Evolutionary conservation across 2,797 vertebrate genomes (phyloP), one percentile per base, ranked within the genome.

Genomic region (Melopsittacus undulatus): DNA sequence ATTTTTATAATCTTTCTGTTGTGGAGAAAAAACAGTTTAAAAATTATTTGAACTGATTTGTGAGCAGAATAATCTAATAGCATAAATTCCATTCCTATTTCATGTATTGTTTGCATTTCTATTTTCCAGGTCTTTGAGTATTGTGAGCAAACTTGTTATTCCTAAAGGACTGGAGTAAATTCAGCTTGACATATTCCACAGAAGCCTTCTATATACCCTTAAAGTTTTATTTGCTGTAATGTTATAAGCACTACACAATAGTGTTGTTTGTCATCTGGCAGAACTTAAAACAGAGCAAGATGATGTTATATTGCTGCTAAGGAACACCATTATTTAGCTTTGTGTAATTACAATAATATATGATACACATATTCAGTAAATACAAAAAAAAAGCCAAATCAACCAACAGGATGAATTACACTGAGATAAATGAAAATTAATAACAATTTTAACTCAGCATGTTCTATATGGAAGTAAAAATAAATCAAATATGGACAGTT

Each of bases 201-300:
- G 85, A 74, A 91, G 72, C 34, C 30, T 92, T 89, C 92, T 92
- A 91, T 92, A 90, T 95, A 82, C 82, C 54, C 72, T 69, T 78
- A 22, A 87, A 94, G 43, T 95, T 92, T 75, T 67, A 67, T 85
- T 93, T 92, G 69, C 62, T 83, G 46, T 16, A 42, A 30, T 78
- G 38, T 66, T 91, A 62, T 18, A 10, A 78, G 64, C 43, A 64
- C 36, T 80, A 59, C 29, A 85, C 21, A 80, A 26, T 12, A 74
- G 66, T 9, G 10, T 26, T 87, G 63, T 85, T 93, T 92, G 42
- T 92, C 69, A 91, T 75, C 64, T 78, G 54, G 36, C 69, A 88
- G 22, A 91, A 78, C 38, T 83, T 85, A 73, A 66, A 88, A 75
- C 38, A 83, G 52, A 83, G 61, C 57, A 88, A 32, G 46, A 82